phyloP scores from a whole-genome alignment of 2,888 invertebrate species.

The Polydrusus pterygomalis region DNA sequence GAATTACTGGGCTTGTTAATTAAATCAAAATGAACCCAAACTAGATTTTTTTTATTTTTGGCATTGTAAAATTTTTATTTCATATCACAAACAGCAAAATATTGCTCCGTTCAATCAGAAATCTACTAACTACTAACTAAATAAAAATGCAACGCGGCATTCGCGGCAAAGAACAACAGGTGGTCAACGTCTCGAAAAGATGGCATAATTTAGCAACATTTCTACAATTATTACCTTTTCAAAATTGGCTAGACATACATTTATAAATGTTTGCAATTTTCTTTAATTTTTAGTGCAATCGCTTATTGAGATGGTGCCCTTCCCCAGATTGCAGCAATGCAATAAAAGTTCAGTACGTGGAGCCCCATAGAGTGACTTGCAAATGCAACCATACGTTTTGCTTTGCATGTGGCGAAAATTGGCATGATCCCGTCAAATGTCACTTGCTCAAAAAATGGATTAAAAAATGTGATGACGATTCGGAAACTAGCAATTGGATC shows the following conservation, averaged over 20 bases:
- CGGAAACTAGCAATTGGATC: slow-evolving; percentile 99
- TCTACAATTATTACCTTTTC: too few species aligned
- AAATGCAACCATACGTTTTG: slow-evolving; percentile 96
- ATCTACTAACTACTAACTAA: too few species aligned
- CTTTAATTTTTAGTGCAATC: slow-evolving; percentile 85
- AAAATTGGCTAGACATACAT: not conserved
- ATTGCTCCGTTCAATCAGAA: too few species aligned
- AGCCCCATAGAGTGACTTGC: slow-evolving; percentile 93
- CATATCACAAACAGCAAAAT: too few species aligned
- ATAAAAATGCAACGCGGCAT: too few species aligned
- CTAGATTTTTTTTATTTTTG: too few species aligned
- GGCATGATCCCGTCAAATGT: slow-evolving; percentile 99
- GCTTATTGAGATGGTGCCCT: slow-evolving; percentile 97
- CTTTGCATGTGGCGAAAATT: slow-evolving; percentile 96
- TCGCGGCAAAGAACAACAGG: too few species aligned
- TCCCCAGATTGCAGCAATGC: slow-evolving; percentile 98
- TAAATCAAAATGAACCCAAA: too few species aligned
- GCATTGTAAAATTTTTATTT: too few species aligned
- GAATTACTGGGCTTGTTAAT: too few species aligned
- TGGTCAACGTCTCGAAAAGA: too few species aligned
- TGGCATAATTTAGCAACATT: too few species aligned
- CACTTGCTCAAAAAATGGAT: slow-evolving; percentile 95
- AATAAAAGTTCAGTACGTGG: slow-evolving; percentile 92
- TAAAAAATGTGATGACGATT: slow-evolving; percentile 99
- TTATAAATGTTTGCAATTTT: slow-evolving; percentile 24